These are phyloP conservation scores for Chunga burmeisteri DNA, from an alignment of 2,113 vertebrate genomes.

Conservation along the genomic window DNA sequence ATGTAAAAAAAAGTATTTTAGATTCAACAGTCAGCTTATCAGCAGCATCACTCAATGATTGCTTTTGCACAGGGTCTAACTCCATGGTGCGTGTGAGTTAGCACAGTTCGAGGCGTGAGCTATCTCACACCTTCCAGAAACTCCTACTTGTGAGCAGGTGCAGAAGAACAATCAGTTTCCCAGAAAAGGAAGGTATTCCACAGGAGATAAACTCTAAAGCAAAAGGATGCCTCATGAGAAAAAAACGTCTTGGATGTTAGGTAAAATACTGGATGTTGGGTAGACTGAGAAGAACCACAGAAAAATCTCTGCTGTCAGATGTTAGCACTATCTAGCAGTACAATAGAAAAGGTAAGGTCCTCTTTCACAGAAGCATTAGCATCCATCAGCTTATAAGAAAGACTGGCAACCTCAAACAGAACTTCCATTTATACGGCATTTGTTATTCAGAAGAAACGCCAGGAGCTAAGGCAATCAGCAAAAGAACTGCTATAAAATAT, in stretches of 20 bases:
- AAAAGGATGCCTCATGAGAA: background rate
- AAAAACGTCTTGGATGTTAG: background rate
- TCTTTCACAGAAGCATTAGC: background rate
- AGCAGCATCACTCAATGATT: background rate
- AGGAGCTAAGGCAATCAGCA: background rate
- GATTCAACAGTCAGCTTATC: background rate
- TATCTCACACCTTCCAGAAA: background rate
- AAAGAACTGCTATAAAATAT: background rate
- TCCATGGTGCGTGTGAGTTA: rapidly evolving
- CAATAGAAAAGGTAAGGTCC: background rate
- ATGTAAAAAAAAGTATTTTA: background rate
- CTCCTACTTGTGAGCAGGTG: background rate
- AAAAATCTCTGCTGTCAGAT: background rate
- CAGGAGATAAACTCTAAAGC: background rate
- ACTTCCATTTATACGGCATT: background rate
- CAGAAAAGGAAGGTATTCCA: background rate
- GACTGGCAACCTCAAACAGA: background rate
- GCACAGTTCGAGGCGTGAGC: background rate
- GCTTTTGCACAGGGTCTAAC: background rate
- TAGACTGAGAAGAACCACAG: background rate
- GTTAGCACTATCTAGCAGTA: background rate
- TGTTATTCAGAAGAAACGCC: background rate
- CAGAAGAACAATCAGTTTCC: background rate
- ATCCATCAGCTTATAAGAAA: background rate
- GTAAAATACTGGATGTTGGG: background rate